Conservation (phyloP, 2,113 vertebrate genomes). For the Pseudopipra pipra region DNA sequence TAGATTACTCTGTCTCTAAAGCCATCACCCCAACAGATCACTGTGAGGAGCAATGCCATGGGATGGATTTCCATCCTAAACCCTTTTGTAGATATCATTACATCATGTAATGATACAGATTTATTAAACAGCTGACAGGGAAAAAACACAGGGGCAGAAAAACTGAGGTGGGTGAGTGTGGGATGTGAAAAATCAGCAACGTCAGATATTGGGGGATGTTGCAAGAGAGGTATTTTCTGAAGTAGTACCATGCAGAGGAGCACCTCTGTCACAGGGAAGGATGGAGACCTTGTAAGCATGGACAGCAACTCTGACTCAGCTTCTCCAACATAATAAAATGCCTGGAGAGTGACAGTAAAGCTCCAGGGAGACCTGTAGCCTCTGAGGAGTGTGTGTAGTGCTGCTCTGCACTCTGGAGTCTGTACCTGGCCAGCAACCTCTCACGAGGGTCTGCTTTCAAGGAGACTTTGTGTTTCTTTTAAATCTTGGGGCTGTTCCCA, state of each 20-base stretch:
- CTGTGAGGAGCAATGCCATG: fast-evolving
- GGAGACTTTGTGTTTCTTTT: neutral
- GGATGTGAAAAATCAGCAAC: neutral
- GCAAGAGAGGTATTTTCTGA: neutral
- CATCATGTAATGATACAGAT: neutral
- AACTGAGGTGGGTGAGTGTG: fast-evolving
- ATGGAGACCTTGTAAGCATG: neutral
- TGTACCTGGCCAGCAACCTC: neutral
- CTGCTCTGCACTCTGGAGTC: neutral
- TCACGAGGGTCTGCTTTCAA: neutral
- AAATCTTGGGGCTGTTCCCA: neutral
- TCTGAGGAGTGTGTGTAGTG: neutral
- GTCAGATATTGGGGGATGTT: fast-evolving
- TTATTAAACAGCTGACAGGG: neutral
- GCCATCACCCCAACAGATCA: fast-evolving
- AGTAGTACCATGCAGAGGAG: neutral
- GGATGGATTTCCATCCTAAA: neutral
- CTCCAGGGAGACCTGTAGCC: neutral
- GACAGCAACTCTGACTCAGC: neutral
- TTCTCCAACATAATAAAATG: neutral
- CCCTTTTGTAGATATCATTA: neutral
- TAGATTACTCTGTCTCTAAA: neutral
- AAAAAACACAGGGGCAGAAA: neutral
- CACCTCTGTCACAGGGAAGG: neutral
- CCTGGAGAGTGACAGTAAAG: neutral